A percentile compares a stretch with the other conserved stretches of the same genome.
phyloP scores from a whole-genome alignment of 2,888 invertebrate species.

The Chamaedrilus cognettii region DNA sequence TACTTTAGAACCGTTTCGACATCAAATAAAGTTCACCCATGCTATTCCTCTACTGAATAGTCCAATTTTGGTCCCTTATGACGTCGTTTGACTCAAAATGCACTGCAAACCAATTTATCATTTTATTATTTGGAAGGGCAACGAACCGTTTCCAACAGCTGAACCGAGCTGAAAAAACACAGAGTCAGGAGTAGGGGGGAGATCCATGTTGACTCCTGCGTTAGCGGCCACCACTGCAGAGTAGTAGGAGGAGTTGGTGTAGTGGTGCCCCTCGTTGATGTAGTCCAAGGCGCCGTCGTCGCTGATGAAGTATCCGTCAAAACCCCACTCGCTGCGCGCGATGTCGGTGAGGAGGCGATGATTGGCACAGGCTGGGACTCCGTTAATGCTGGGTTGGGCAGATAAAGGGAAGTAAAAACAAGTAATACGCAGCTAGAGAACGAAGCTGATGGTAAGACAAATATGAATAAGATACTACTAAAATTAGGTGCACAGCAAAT shows the following conservation, averaged over 20 bases:
- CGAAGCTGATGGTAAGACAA: too few species aligned
- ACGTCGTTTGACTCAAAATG: neutral
- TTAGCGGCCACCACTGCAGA: constrained; percentile 35
- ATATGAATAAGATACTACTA: too few species aligned
- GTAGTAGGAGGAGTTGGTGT: constrained; percentile 23
- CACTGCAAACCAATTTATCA: neutral
- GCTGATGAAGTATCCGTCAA: constrained; percentile 41
- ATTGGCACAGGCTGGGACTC: constrained; percentile 42
- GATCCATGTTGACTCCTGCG: constrained; percentile 40
- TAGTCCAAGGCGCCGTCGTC: constrained; percentile 39
- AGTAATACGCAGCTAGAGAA: neutral
- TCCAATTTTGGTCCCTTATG: neutral
- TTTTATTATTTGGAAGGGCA: neutral
- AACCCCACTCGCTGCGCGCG: constrained; percentile 35
- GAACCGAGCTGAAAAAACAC: constrained; percentile 12
- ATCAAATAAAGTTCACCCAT: too few species aligned
- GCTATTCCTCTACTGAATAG: neutral
- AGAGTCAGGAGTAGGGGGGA: constrained; percentile 6
- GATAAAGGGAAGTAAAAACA: too few species aligned
- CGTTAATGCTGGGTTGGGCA: constrained; percentile 46
- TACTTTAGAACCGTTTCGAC: too few species aligned
- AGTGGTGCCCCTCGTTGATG: constrained; percentile 35
- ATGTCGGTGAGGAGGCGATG: constrained; percentile 35
- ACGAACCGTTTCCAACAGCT: constrained; percentile 22
- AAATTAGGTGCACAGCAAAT: too few species aligned